phyloP scores from a whole-genome alignment of 2,113 vertebrate species.

The Ciconia boyciana region DNA sequence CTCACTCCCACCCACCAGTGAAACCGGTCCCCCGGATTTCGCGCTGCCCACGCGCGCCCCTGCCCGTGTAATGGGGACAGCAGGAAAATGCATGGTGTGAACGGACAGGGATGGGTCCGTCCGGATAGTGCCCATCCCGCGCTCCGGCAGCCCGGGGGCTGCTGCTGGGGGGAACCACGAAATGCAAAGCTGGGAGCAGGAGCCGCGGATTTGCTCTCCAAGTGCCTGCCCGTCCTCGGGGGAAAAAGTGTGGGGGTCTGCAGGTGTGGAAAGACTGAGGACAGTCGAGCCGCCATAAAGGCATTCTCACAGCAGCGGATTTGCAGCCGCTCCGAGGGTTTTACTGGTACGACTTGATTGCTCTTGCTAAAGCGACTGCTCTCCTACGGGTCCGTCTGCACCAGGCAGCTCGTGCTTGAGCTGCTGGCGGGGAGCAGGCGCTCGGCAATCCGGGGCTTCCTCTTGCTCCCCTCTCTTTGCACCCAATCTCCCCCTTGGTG shows the following conservation, averaged over 20 bases:
- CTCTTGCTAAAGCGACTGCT: not conserved
- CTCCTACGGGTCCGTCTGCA: not conserved
- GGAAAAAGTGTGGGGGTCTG: not conserved
- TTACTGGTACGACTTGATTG: not conserved
- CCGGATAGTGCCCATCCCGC: accelerated
- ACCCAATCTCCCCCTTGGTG: not conserved
- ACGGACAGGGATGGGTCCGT: not conserved
- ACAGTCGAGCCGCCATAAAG: not conserved
- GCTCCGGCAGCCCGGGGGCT: not conserved
- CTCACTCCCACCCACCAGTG: not conserved
- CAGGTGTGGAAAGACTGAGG: not conserved
- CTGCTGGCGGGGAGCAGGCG: not conserved
- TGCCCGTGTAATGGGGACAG: not conserved
- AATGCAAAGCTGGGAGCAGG: not conserved
- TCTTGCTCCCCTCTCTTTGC: not conserved
- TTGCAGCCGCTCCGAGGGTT: not conserved
- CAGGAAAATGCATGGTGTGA: not conserved
- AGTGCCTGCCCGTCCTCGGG: not conserved
- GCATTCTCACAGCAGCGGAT: not conserved
- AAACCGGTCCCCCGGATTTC: not conserved
- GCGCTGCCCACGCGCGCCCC: accelerated
- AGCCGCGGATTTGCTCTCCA: not conserved
- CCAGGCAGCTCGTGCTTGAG: not conserved
- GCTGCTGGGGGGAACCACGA: not conserved
- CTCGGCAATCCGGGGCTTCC: not conserved